These are phyloP conservation scores for Sanderia malayensis DNA, from an alignment of 30 jellyfish, hydroid and myxozoan species.

Conservation along the genomic window DNA sequence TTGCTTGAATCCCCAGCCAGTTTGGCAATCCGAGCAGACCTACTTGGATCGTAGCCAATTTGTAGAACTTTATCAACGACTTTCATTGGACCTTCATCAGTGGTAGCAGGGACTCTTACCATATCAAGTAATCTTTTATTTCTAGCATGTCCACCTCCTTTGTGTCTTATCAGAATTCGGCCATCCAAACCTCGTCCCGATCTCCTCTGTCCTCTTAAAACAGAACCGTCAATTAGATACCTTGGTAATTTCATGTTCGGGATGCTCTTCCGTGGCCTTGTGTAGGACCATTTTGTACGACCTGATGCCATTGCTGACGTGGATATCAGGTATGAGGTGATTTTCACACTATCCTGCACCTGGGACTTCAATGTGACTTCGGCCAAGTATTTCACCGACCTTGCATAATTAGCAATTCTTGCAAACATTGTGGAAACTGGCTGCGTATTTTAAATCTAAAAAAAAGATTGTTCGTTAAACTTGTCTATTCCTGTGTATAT, in stretches of 20 bases:
- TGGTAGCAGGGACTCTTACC: constrained; percentile 66
- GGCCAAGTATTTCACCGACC: background rate
- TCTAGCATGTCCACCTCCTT: constrained; percentile 92
- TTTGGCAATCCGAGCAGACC: constrained; percentile 88
- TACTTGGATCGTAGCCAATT: constrained; percentile 94
- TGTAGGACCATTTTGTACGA: constrained; percentile 86
- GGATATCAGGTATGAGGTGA: constrained; percentile 16
- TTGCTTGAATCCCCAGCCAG: constrained; percentile 87
- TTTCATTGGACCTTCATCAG: constrained; percentile 37
- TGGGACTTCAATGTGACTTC: background rate
- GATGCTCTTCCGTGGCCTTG: constrained; percentile 56
- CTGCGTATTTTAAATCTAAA: no score
- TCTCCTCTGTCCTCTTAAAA: constrained; percentile 68
- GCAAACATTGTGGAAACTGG: no score
- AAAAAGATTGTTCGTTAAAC: no score
- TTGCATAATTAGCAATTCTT: background rate
- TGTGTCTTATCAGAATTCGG: constrained; percentile 73
- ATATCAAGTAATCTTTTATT: constrained; percentile 78
- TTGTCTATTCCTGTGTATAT: no score
- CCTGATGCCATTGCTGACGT: constrained; percentile 45
- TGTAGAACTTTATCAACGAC: constrained; percentile 71
- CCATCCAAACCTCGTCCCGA: constrained; percentile 95
- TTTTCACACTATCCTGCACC: background rate
- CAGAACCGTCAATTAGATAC: constrained; percentile 70
- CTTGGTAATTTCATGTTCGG: constrained; percentile 68